Evolutionary conservation across 2,113 vertebrate genomes (phyloP), one percentile per base, ranked within the genome.

Genomic region (Delphinus delphis): DNA sequence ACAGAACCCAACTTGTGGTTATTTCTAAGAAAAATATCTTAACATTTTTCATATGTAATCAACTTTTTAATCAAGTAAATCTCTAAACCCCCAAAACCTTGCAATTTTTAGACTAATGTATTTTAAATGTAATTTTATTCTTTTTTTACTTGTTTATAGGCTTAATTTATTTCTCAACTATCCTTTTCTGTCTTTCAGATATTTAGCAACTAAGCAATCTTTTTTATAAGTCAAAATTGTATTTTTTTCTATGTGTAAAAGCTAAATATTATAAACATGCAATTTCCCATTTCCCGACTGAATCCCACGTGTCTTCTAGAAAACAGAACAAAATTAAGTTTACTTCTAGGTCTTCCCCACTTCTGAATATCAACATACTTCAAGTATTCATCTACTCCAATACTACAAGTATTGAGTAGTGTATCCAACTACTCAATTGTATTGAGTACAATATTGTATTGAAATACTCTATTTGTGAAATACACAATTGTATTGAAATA

Each of bases 21-120:
- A 93, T 85, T 96, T 90, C 62, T 83, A 91, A 86, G 83, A 71
- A 96, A 84, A 97, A 86, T n/a, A 96, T 41, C 12, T 73, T 95
- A 81, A 96, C 4, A 1, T 77, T 97, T 94, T 96, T 91, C 88
- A 70, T 92, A 50, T 87, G 76, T 60, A 79, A 71, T 82, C 71
- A 93, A 67, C 44, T 88, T 95, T 86, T 93, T 65, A 95, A 88
- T 73, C 47, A 93, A 44, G 62, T 90, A 92, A 96, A 96, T 94
- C 68, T 55, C 38, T 93, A 79, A 87, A 96, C 17, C 47, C 25
- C 4, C 6, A 36, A 93, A 74, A 23, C 25, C 67, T 71, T 76
- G 31, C 10, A 44, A 80, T 47, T 83, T 94, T 93, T 91, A 88
- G 55, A 70, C 31, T 63, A 82, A 83, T 8, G 47, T 79, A 86